A percentile compares a stretch with the other conserved stretches of the same genome.
Evolutionary conservation across 2,797 vertebrate species (phyloP).

Genomic region (Acestrorhynchus altus): DNA sequence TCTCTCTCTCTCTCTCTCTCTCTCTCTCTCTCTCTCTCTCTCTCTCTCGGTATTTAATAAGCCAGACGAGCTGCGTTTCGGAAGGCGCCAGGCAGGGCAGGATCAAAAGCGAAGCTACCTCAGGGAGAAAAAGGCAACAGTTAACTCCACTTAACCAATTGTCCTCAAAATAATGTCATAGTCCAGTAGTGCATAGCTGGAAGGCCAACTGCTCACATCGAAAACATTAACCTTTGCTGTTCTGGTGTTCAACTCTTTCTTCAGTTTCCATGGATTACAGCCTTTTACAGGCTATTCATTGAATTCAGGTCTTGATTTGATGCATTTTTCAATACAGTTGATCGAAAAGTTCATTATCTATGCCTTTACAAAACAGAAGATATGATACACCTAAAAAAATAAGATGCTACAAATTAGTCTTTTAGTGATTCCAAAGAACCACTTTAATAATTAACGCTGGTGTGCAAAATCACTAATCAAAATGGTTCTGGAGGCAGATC

Average conservation of each 20-base stretch:
- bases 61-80: constrained; percentile 86
- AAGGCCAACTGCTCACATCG: constrained; percentile 66
- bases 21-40: constrained; percentile 64
- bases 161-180: constrained; percentile 80
- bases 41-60: constrained; percentile 85
- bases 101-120: constrained; percentile 86
- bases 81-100: constrained; percentile 86
- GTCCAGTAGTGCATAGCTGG: constrained; percentile 71
- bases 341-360: too few species aligned
- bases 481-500: too few species aligned
- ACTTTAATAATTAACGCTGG: too few species aligned
- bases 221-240: constrained; percentile 70
- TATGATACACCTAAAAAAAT: too few species aligned
- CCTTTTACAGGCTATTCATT: background rate
- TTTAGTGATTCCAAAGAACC: too few species aligned
- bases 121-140: constrained; percentile 82
- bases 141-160: constrained; percentile 85
- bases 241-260: constrained; percentile 25
- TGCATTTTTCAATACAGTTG: too few species aligned
- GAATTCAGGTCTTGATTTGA: too few species aligned
- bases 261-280: background rate
- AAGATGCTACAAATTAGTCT: too few species aligned
- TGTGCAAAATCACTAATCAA: too few species aligned
- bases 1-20: constrained; percentile 28
- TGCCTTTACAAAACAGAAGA: too few species aligned